These are phyloP conservation scores for Anarsia innoxiella DNA, from an alignment of 2,888 invertebrate genomes.

Conservation along the genomic window DNA sequence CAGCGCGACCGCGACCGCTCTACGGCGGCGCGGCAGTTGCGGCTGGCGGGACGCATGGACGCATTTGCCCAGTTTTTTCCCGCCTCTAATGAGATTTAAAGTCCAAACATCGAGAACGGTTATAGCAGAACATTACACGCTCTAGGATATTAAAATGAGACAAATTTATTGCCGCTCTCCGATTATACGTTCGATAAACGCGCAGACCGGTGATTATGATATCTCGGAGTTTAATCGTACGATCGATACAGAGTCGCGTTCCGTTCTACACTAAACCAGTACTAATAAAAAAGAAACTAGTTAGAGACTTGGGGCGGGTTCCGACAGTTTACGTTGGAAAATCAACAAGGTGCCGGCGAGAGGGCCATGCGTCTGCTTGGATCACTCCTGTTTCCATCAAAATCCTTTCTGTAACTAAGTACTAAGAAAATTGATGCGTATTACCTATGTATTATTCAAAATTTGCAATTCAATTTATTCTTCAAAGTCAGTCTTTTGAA, in stretches of 20 bases:
- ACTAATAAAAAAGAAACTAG: slow-evolving; percentile 73
- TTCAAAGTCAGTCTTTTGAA: too few species aligned
- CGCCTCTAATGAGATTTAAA: slow-evolving; percentile 42
- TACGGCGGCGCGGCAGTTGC: slow-evolving; percentile 35
- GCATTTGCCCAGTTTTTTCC: slow-evolving; percentile 27
- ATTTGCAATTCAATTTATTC: too few species aligned
- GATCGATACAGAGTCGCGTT: slow-evolving; percentile 69
- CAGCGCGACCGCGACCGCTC: slow-evolving; percentile 61
- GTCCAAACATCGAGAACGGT: slow-evolving; percentile 46
- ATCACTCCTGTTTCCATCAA: slow-evolving; percentile 8
- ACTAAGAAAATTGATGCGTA: too few species aligned
- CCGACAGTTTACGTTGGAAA: slow-evolving; percentile 68
- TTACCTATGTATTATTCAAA: too few species aligned
- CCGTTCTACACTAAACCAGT: slow-evolving; percentile 70
- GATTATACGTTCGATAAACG: slow-evolving; percentile 73
- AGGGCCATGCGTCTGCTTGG: slow-evolving; percentile 18
- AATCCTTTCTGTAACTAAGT: too few species aligned
- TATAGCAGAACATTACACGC: slow-evolving; percentile 57
- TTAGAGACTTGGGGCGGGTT: slow-evolving; percentile 50
- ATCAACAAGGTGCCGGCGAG: slow-evolving; percentile 65
- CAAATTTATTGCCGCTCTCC: slow-evolving; percentile 69
- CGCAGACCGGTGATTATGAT: slow-evolving; percentile 74
- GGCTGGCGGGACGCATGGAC: slow-evolving; percentile 21
- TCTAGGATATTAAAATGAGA: slow-evolving; percentile 71
- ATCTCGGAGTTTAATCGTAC: slow-evolving; percentile 68